Conservation (phyloP, 2,113 vertebrate species). For the Brachyhypopomus gauderio region DNA sequence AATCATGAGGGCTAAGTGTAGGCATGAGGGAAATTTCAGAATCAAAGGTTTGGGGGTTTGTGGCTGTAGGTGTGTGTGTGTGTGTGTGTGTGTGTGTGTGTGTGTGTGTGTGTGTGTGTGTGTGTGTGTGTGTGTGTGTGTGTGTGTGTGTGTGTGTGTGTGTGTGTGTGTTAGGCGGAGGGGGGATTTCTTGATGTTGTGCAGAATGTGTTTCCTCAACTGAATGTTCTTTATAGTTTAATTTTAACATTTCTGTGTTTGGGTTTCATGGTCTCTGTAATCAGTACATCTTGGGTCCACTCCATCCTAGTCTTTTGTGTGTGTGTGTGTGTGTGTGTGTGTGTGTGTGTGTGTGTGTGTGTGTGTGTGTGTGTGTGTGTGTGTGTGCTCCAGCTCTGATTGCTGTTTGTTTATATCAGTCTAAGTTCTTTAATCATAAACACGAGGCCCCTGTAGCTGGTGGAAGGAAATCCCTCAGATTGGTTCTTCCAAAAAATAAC, state of each 20-base stretch:
- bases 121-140: slow-evolving; percentile 37
- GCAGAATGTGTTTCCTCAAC: background rate
- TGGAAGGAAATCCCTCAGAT: slow-evolving; percentile 42
- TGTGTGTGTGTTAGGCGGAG: slow-evolving; percentile 36
- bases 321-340: slow-evolving; percentile 53
- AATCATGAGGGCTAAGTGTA: slow-evolving; percentile 13
- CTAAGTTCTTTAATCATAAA: slow-evolving; percentile 45
- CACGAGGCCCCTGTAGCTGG: slow-evolving; percentile 8
- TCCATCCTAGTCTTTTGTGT: background rate
- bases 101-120: slow-evolving; percentile 47
- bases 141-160: slow-evolving; percentile 49
- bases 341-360: slow-evolving; percentile 26
- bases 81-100: slow-evolving; percentile 52
- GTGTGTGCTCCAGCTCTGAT: slow-evolving; percentile 56
- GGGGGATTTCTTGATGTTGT: background rate
- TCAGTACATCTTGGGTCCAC: slow-evolving; percentile 4
- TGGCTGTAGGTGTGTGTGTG: slow-evolving; percentile 17
- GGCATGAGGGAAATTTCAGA: slow-evolving; percentile 20
- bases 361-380: slow-evolving; percentile 52
- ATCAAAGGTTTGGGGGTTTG: slow-evolving; percentile 38
- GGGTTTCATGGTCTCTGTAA: slow-evolving; percentile 13
- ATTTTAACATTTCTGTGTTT: slow-evolving; percentile 13
- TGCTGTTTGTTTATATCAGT: slow-evolving; percentile 73
- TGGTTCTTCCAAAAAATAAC: slow-evolving; percentile 30
- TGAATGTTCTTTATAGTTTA: slow-evolving; percentile 3